These are phyloP conservation scores for Zelostemma sp. DNA, from an alignment of 1,140 invertebrate genomes.

Conservation along the genomic window DNA sequence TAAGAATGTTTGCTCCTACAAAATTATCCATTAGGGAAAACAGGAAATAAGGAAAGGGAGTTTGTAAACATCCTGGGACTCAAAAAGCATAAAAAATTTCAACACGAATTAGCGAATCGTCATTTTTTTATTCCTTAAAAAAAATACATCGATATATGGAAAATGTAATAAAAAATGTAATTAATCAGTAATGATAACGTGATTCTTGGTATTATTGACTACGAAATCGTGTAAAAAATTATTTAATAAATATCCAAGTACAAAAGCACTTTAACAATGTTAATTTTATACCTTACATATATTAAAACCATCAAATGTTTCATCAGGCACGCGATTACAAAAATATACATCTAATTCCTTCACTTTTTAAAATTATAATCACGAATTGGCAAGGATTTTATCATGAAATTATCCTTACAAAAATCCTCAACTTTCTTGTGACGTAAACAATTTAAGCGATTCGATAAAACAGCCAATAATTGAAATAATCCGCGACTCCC, in stretches of 20 bases:
- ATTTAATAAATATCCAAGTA: constrained; percentile 66
- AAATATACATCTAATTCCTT: constrained; percentile 11
- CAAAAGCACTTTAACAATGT: constrained; percentile 52
- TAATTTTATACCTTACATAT: constrained; percentile 15
- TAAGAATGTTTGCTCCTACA: constrained; percentile 58
- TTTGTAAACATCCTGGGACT: constrained; percentile 1
- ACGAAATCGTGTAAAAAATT: constrained; percentile 4
- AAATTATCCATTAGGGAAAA: constrained; percentile 24
- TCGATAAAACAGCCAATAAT: too few relatives aligned
- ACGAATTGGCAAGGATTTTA: background rate
- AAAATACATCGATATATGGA: constrained; percentile 17
- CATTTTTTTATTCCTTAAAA: constrained; percentile 18
- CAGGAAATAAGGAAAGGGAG: constrained; percentile 24
- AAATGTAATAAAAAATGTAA: constrained; percentile 4
- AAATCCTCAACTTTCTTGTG: background rate
- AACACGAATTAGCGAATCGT: background rate
- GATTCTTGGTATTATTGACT: constrained; percentile 9
- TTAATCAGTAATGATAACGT: constrained; percentile 6
- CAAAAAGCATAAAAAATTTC: background rate
- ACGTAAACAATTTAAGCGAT: too few relatives aligned
- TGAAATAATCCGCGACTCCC: constrained; percentile 11
- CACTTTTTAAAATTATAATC: background rate
- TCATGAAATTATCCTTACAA: background rate
- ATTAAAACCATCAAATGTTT: constrained; percentile 3
- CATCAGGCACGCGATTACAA: constrained; percentile 4